These are phyloP conservation scores for Patella ulyssiponensis DNA, from an alignment of 2,888 invertebrate species.

Conservation along the genomic window DNA sequence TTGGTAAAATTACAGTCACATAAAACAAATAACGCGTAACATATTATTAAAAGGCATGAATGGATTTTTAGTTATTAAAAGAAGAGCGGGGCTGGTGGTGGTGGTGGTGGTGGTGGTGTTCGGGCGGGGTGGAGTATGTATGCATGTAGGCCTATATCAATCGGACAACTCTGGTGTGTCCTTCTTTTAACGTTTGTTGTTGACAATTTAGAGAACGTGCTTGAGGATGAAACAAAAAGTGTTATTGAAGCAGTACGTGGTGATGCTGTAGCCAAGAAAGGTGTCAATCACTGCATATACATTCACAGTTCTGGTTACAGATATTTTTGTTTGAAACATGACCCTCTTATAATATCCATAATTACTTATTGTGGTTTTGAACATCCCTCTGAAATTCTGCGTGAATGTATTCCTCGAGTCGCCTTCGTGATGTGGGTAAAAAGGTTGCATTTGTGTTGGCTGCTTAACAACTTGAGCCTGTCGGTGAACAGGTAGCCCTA, in stretches of 20 bases:
- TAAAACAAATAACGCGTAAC: no score
- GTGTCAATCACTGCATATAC: slow-evolving; percentile 80
- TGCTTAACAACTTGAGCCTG: slow-evolving; percentile 95
- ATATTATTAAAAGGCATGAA: no score
- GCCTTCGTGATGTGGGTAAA: slow-evolving; percentile 99
- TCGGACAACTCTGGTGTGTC: no score
- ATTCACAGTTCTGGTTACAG: slow-evolving; percentile 99
- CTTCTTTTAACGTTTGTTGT: no score
- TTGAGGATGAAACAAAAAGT: slow-evolving; percentile 85
- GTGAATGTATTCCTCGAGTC: slow-evolving; percentile 97
- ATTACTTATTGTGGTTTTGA: slow-evolving; percentile 99
- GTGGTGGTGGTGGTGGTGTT: no score
- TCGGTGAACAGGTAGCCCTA: slow-evolving; percentile 91
- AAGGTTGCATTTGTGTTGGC: slow-evolving; percentile 99
- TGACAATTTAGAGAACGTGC: background rate
- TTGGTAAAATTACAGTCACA: no score
- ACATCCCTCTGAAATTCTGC: slow-evolving; percentile 99
- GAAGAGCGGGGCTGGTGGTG: no score
- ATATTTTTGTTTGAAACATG: slow-evolving; percentile 95
- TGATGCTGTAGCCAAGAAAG: slow-evolving; percentile 81
- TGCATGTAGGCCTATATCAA: no score
- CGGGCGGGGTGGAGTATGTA: no score
- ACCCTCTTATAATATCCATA: slow-evolving; percentile 88
- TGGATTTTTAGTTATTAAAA: no score
- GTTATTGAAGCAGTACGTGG: slow-evolving; percentile 75